phyloP scores from a whole-genome alignment of 2,888 invertebrate genomes.

The Eupithecia subfuscata region DNA sequence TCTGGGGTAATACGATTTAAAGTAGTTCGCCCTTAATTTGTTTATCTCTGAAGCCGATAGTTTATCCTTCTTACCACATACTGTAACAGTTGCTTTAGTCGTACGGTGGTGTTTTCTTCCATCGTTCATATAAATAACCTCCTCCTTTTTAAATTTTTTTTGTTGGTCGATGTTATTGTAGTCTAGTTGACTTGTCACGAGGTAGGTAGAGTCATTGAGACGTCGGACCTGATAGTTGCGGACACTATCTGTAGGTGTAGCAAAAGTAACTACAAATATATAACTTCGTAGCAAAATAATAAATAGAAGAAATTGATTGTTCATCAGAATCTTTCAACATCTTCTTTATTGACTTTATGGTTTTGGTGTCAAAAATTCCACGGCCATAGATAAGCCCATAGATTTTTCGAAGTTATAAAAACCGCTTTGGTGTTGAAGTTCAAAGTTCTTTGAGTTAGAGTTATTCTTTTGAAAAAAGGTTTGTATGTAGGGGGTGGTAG shows the following conservation, averaged over 20 bases:
- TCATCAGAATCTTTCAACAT: constrained; percentile 22
- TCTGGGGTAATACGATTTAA: constrained; percentile 57
- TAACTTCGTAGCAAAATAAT: constrained; percentile 43
- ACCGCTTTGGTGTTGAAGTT: background rate
- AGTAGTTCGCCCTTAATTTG: constrained; percentile 68
- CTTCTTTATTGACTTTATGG: background rate
- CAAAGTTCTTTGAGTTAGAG: no score
- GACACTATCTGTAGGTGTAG: constrained; percentile 54
- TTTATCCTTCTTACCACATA: constrained; percentile 40
- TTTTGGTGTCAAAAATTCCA: background rate
- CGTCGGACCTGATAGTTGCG: constrained; percentile 72
- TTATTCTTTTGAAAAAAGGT: no score
- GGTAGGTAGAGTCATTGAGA: constrained; percentile 66
- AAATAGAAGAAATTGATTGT: constrained; percentile 26
- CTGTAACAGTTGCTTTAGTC: background rate
- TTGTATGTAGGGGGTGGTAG: no score
- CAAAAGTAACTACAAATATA: constrained; percentile 54
- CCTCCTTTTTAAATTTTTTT: constrained; percentile 31
- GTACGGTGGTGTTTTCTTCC: constrained; percentile 15
- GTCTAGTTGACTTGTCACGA: constrained; percentile 68
- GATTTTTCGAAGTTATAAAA: background rate
- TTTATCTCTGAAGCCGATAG: constrained; percentile 59
- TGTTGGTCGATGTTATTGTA: constrained; percentile 50
- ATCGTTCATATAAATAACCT: constrained; percentile 32
- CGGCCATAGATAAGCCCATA: background rate